phyloP scores from a whole-genome alignment of 2,797 vertebrate species.

The Sylvilagus floridanus region DNA sequence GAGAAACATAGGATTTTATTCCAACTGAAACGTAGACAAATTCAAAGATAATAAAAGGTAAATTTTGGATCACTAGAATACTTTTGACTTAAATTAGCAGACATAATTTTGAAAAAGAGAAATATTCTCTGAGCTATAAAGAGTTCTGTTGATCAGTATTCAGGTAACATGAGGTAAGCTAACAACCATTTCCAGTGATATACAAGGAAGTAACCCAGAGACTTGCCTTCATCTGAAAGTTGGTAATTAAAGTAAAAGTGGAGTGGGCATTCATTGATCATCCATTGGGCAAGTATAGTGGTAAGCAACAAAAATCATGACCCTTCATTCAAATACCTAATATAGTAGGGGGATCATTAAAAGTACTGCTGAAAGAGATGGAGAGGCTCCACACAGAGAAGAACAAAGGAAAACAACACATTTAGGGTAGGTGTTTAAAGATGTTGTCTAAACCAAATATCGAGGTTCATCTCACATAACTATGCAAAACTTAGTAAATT shows the following conservation, averaged over 20 bases:
- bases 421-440: background rate
- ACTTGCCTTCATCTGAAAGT: background rate
- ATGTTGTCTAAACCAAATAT: background rate
- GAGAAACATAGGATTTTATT: slow-evolving; percentile 18
- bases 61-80: background rate
- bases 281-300: background rate
- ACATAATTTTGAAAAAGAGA: slow-evolving; percentile 30
- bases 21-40: background rate
- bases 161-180: background rate
- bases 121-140: background rate
- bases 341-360: background rate
- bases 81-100: slow-evolving; percentile 12
- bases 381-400: background rate
- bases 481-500: background rate
- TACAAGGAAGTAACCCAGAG: background rate
- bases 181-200: background rate
- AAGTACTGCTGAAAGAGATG: background rate
- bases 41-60: slow-evolving; percentile 38
- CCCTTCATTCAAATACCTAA: background rate
- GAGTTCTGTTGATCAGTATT: background rate
- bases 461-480: background rate
- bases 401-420: background rate
- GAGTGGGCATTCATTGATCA: background rate
- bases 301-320: background rate
- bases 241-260: background rate